Evolutionary conservation across 2,113 vertebrate species (phyloP), one percentile per base, ranked within the genome.

Genomic region (Gymnocephalus cernua): DNA sequence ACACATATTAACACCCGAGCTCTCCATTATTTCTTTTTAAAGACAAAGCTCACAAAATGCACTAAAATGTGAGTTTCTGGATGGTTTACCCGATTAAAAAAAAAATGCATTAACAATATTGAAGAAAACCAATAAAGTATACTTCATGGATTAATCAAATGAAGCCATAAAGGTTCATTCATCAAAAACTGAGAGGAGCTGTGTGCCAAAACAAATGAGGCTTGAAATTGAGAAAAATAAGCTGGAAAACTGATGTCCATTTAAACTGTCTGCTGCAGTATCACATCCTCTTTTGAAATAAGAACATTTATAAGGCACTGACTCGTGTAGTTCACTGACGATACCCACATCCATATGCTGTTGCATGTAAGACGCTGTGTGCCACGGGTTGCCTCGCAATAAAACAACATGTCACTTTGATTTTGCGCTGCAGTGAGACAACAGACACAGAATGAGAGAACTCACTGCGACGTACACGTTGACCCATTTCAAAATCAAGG

Each of bases 191-290:
- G 62, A 58, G 47, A 57, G 23, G 50, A 38, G 27, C 54, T 56
- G 1, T 44, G 72, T 50, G 18, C 16, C 16, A 73, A 58, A 80
- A 74, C 12, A 65, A 89, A 85, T 84, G 74, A 86, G 58, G 66
- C 88, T 38, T 92, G 86, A 91, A 92, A 92, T 88, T 77, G 25
- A 66, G 38, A 64, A 65, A 44, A 59, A 68, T 11, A 57, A 41
- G 47, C 8, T 7, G 7, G 19, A 56, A 73, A 72, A 59, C 6
- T 35, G 32, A 73, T 58, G 15, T 74, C 47, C 44, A 13, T 64
- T 53, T 56, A 2, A 57, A 6, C 16, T 21, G 18, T 64, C 25
- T 54, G 57, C 58, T 44, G 66, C 67, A 69, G 72, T 13, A 18
- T 77, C 71, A 62, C 73, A 18, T 68, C 56, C 53, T 44, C 11